These are phyloP conservation scores for Dorcus parallelipipedus DNA, from an alignment of 2,888 invertebrate genomes.

Conservation along the genomic window DNA sequence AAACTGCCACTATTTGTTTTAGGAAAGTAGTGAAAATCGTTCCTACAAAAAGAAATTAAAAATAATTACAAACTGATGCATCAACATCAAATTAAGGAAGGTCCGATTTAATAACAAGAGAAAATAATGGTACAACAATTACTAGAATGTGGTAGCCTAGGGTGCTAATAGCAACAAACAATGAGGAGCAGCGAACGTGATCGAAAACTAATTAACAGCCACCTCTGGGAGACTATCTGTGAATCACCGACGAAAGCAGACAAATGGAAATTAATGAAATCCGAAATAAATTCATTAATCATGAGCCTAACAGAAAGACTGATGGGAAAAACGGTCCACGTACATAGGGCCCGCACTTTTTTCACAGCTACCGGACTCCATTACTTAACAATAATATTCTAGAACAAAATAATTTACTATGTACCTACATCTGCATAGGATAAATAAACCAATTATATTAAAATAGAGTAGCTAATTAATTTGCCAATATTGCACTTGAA, in stretches of 20 bases:
- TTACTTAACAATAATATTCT: slow-evolving; percentile 20
- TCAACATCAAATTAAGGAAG: no score
- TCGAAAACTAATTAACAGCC: slow-evolving; percentile 38
- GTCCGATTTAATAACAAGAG: background rate
- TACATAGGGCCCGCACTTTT: slow-evolving; percentile 20
- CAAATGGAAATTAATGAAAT: slow-evolving; percentile 47
- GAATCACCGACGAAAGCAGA: slow-evolving; percentile 42
- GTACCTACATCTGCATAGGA: no score
- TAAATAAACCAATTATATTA: no score
- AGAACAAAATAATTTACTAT: background rate
- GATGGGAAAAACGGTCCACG: slow-evolving; percentile 33
- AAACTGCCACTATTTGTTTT: no score
- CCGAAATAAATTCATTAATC: slow-evolving; percentile 37
- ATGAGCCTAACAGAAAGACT: slow-evolving; percentile 25
- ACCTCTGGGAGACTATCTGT: slow-evolving; percentile 26
- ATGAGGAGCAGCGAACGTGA: slow-evolving; percentile 18
- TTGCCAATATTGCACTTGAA: no score
- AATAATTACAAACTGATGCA: no score
- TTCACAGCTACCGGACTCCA: slow-evolving; percentile 22
- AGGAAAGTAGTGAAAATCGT: no score
- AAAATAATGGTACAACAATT: slow-evolving; percentile 10
- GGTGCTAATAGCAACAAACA: slow-evolving; percentile 9
- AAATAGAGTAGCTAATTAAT: no score
- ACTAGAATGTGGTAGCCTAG: slow-evolving; percentile 2
- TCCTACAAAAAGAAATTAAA: no score